Evolutionary conservation across 2,888 invertebrate genomes (phyloP).

Genomic region (Limnephilus marmoratus): DNA sequence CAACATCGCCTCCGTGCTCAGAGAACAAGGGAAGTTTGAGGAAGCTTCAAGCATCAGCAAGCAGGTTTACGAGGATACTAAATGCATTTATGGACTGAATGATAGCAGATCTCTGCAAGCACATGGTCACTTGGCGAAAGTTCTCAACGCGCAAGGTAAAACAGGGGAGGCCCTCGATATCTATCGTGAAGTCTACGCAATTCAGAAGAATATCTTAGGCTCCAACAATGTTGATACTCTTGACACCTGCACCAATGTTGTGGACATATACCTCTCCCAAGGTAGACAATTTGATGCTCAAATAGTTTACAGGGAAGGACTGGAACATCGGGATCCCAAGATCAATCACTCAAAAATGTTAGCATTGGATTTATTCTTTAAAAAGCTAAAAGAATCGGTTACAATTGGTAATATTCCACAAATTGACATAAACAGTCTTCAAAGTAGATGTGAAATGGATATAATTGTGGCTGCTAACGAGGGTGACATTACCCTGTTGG

Average conservation of each 20-base stretch:
- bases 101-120: not conserved
- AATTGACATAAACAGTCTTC: not conserved
- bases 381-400: not conserved
- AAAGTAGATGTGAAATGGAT: not conserved
- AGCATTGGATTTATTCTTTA: not conserved
- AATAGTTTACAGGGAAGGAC: not conserved
- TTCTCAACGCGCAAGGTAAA: not conserved
- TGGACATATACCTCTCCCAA: not conserved
- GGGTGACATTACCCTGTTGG: not conserved
- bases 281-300: not conserved
- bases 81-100: not conserved
- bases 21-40: not conserved
- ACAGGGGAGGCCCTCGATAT: not conserved
- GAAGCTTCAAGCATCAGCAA: not conserved
- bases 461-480: not conserved
- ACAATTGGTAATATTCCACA: not conserved
- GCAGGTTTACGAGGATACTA: not conserved
- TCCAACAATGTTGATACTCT: not conserved
- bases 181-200: not conserved
- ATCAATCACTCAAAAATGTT: not conserved
- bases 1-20: constrained; percentile 11
- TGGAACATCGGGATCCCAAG: not conserved
- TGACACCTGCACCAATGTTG: not conserved
- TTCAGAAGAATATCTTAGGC: constrained; percentile 27
- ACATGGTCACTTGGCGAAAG: not conserved